Base-by-base conservation (phyloP, 2,113 vertebrate species). In the Hoplias malabaricus region DNA sequence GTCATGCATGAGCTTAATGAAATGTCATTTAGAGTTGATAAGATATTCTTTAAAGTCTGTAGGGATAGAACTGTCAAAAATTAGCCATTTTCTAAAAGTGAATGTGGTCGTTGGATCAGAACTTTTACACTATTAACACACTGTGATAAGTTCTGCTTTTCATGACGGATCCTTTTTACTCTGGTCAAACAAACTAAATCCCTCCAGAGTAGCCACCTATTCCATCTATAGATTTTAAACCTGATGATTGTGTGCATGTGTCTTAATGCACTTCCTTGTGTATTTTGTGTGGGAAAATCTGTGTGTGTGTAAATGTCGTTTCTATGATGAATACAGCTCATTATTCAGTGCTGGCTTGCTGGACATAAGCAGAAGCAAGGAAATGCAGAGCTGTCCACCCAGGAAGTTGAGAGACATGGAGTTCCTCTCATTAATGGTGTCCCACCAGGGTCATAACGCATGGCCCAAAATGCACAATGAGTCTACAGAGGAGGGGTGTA, bases 361-460 rank as follows among this genome's bases (percentile, higher is more conserved):
- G 78, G 78, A 83, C 89, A 88, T 77, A 84, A 84, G 74, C 85
- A 81, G 84, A 88, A 88, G 83, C 86, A 83, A 86, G 87, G 89
- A 90, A 91, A 86, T 87, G 90, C 91, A 85, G 85, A 92, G 88
- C 87, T 87, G 90, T 89, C 91, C 88, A 89, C 87, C 88, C 89
- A 90, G 88, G 89, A 90, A 90, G 87, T 90, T 88, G 87, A 91
- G 87, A 89, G 84, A 87, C 84, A 84, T 86, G 78, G 83, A 88
- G 87, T 90, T 91, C 86, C 88, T 91, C 90, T 91, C 90, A 93
- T 92, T 92, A 93, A 90, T 84, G 61, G 67, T 82, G 40, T 90
- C 90, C 89, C 91, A 84, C 88, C 89, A 91, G 89, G 85, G 84
- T 86, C 86, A 89, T 92, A 91, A 92, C 90, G 79, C 81, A 86